These are phyloP conservation scores for Clusia tigrina DNA, from an alignment of 2,888 invertebrate species.

Conservation along the genomic window DNA sequence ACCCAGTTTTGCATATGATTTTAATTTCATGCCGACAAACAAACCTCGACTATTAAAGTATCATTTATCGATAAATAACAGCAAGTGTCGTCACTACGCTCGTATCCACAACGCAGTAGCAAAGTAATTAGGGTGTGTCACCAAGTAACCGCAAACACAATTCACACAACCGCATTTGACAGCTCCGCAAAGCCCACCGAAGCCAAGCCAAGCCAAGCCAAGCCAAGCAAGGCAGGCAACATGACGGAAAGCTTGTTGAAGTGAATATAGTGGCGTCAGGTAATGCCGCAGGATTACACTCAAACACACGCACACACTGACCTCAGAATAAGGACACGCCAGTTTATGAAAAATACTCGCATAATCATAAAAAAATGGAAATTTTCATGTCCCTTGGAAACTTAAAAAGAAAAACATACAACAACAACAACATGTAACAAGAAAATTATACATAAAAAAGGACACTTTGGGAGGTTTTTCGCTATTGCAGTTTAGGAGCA, in stretches of 20 bases:
- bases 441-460: not conserved
- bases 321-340: slow-evolving; percentile 8
- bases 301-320: no score
- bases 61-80: not conserved
- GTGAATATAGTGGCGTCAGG: slow-evolving; percentile 33
- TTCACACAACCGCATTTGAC: not conserved
- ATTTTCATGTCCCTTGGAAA: slow-evolving; percentile 1
- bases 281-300: not conserved
- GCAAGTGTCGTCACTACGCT: not conserved
- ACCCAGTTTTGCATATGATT: no score
- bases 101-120: not conserved
- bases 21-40: no score
- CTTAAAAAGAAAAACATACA: not conserved
- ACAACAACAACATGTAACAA: not conserved
- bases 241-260: slow-evolving; percentile 36
- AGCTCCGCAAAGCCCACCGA: not conserved
- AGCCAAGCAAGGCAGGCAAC: slow-evolving; percentile 32
- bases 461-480: slow-evolving; percentile 27
- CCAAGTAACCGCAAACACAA: slow-evolving; percentile 4
- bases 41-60: no score
- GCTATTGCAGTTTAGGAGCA: not conserved
- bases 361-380: not conserved
- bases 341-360: not conserved
- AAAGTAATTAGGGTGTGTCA: slow-evolving; percentile 9
- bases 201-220: not conserved